Base-by-base conservation (phyloP, 2,888 invertebrate species). In the Auanema sp. region DNA sequence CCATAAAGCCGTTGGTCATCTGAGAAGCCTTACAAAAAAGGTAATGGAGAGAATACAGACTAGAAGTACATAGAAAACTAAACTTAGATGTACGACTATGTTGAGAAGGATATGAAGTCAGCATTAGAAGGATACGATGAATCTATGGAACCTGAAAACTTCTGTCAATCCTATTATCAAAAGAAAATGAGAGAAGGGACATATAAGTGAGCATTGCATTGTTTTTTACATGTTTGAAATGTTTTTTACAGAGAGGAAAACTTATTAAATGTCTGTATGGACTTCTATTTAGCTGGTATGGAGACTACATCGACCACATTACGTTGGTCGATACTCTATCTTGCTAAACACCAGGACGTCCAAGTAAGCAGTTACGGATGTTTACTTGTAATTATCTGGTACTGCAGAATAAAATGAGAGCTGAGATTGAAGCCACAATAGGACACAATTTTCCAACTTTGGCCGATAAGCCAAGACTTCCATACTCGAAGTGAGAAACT, bases 241-340 rank as follows among this genome's bases (percentile, higher is more conserved):
- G n/a, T 12, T 2, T 14, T 16, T 33, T 59, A 40, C 33, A 60
- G 60, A 21, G 14, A 47, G 42, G 43, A 60, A 14, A 60, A 60
- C 33, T 21, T 60, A 2, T 53, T 47, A 14, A 60, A 60, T 41
- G 54, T 54, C 21, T 60, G 60, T 43, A 25, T 47, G 23, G 60
- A 60, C 54, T 60, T 60, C 44, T 60, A 54, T 24, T 47, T 60
- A 42, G 59, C 59, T 25, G 59, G 59, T 16, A 49, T 50, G 52
- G 59, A 59, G 25, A 59, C 59, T 4, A 60, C 60, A 16, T 54
- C 54, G 1, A 70, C 62, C 1, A 61, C 73, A 1, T 58, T 77
- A 1, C 62, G 71, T 16, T 75, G 75, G 76, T 58, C 64, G 21
- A 10, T 75, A 1, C 63, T 69, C 0, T 73, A 72, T 47, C 56